Percentiles rank a stretch among this genome's conserved stretches.
These are phyloP conservation scores for Drosophila bipectinata DNA, from an alignment of 1,140 invertebrate species.

Conservation along the genomic window DNA sequence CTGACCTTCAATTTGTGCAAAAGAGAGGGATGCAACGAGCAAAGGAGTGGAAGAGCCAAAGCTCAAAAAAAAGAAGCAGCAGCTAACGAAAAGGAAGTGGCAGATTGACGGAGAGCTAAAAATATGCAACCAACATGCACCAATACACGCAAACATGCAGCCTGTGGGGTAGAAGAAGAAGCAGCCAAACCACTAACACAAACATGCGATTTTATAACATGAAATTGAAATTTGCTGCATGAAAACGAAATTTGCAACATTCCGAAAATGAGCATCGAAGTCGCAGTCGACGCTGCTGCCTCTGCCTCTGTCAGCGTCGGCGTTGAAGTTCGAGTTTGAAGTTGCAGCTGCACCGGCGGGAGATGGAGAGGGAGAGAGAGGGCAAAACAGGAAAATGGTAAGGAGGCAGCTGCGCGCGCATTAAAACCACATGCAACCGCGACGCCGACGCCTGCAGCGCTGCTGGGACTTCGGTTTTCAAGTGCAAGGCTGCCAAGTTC, in stretches of 20 bases:
- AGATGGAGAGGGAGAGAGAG: not conserved
- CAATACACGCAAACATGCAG: conserved; percentile 16
- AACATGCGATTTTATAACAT: conserved; percentile 64
- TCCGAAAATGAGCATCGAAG: conserved; percentile 52
- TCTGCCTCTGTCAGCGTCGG: not conserved
- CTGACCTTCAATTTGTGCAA: conserved; percentile 71
- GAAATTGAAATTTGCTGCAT: conserved; percentile 79
- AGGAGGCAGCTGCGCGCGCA: conserved; percentile 41
- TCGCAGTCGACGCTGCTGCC: not conserved
- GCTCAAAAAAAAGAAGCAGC: conserved; percentile 21
- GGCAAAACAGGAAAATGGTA: not conserved
- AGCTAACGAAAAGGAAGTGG: conserved; percentile 36
- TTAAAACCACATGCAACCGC: conserved; percentile 51
- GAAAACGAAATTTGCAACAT: conserved; percentile 80
- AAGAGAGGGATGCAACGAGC: conserved; percentile 15
- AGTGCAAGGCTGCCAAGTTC: conserved; percentile 72
- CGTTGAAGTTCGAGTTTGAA: conserved; percentile 28
- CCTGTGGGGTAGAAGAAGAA: not conserved
- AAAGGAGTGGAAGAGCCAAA: not conserved
- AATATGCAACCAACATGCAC: conserved; percentile 48
- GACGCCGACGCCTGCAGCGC: conserved; percentile 25
- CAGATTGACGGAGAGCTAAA: conserved; percentile 59
- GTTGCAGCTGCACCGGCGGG: conserved; percentile 21
- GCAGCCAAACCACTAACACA: conserved; percentile 30
- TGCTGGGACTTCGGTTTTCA: conserved; percentile 59